Base-by-base conservation (phyloP, 2,113 vertebrate species). In the Elephantulus edwardii region DNA sequence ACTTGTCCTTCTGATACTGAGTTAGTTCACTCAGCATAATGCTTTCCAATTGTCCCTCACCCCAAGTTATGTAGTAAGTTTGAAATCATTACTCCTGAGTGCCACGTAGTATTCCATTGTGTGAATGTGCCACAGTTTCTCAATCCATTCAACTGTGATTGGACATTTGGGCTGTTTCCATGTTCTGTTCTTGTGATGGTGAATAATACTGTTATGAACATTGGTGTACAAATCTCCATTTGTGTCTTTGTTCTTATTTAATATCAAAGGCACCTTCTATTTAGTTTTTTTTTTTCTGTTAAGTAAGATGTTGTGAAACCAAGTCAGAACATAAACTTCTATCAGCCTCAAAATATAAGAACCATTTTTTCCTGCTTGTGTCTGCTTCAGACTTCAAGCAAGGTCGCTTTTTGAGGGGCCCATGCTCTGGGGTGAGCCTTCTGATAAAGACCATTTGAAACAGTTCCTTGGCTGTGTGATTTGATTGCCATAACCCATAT, bases 181-280 rank as follows among this genome's bases (percentile, higher is more conserved):
- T n/a, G n/a, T n/a, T n/a, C n/a, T n/a, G n/a, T n/a, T n/a, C n/a
- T n/a, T n/a, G n/a, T n/a, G n/a, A n/a, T n/a, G n/a, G n/a, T n/a
- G n/a, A n/a, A n/a, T n/a, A n/a, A n/a, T n/a, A n/a, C n/a, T n/a
- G n/a, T n/a, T n/a, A n/a, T n/a, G n/a, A n/a, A n/a, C n/a, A n/a
- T n/a, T n/a, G n/a, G n/a, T n/a, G n/a, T n/a, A n/a, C n/a, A n/a
- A n/a, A n/a, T n/a, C n/a, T n/a, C n/a, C n/a, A n/a, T n/a, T n/a
- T n/a, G n/a, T n/a, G n/a, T n/a, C 48, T 75, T 38, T 90, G 50
- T 83, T 94, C 52, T 46, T 74, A 62, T 50, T 77, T 85, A 48
- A 50, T n/a, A 35, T 88, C 30, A 85, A 40, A 66, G 46, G 50
- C 42, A n/a, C 17, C 20, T 38, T 6, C 0, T n/a, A 20, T 54